Conservation (phyloP, 2,113 vertebrate genomes). For the Mustela nigripes region DNA sequence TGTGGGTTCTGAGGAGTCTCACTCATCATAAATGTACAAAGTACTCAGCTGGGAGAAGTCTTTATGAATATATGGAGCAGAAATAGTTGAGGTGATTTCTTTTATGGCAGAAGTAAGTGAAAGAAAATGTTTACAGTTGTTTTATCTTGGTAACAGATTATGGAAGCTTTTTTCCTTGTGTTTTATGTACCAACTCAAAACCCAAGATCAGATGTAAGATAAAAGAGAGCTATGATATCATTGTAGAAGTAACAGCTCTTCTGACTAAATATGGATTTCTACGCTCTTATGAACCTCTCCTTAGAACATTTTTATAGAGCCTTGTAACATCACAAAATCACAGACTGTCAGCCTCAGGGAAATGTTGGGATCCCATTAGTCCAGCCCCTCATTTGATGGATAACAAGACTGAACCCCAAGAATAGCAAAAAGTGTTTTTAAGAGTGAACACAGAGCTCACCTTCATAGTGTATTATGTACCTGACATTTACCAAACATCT, state of each 20-base stretch:
- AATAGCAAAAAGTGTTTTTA: neutral
- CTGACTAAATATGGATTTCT: fast-evolving
- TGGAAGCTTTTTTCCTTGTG: neutral
- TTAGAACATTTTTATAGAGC: no score
- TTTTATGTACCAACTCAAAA: neutral
- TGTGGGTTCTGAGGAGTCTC: neutral
- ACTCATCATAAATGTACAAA: neutral
- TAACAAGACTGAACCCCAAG: no score
- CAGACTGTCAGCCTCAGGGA: neutral
- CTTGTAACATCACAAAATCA: fast-evolving
- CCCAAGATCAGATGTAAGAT: neutral
- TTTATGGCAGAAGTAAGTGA: neutral
- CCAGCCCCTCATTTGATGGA: neutral
- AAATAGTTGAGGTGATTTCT: neutral
- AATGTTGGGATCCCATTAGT: neutral
- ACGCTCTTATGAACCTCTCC: neutral
- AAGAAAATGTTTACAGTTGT: neutral
- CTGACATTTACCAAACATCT: neutral
- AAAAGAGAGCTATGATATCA: fast-evolving
- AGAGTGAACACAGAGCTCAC: neutral
- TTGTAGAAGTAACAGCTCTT: neutral
- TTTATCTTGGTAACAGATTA: neutral
- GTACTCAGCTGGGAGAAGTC: neutral
- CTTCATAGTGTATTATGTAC: no score
- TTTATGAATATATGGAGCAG: neutral